Base-by-base conservation (phyloP, 2,888 invertebrate genomes). In the Cancer borealis region DNA sequence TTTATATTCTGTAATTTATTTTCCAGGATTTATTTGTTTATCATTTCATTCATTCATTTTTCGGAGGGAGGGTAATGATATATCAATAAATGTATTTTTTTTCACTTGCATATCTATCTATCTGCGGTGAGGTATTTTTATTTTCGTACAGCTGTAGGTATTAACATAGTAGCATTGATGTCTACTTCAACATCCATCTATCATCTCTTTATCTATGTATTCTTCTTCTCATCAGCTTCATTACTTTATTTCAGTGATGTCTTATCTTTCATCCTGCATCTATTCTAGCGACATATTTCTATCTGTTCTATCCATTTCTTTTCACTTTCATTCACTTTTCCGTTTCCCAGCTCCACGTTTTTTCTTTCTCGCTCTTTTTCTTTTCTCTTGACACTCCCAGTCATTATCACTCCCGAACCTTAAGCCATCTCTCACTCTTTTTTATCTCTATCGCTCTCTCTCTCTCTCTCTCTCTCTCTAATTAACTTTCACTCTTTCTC, bases 391-490 rank as follows among this genome's bases (percentile, higher is more conserved):
- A 26, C 30, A 30, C 79, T 79, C 79, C 12, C 30, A 49, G 66
- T 66, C 66, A 66, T 66, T 66, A 66, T 66, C 66, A n/a, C 66
- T 88, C 88, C 17, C 26, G 6, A 46, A 47, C 45, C 49, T 47
- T 54, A 17, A 14, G 30, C 47, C 45, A 3, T 89, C 89, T 89
- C 89, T 47, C 49, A n/a, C n/a, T 47, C 47, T 47, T 49, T n/a
- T 89, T n/a, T n/a, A n/a, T 49, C n/a, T 47, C 89, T 47, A n/a
- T 89, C n/a, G 17, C 89, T 49, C n/a, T 47, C n/a, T 89, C 30
- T 47, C 90, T 90, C 54, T 60, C 30, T 39, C 26, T 60, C 60
- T 46, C 49, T 66, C n/a, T 45, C 21, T 66, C 66, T 21, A n/a
- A 39, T 30, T 60, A 8, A 14, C 17, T 54, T 26, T 79, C 84